phyloP scores from a whole-genome alignment of 1,140 invertebrate genomes.

The Anoplolepis gracilipes region DNA sequence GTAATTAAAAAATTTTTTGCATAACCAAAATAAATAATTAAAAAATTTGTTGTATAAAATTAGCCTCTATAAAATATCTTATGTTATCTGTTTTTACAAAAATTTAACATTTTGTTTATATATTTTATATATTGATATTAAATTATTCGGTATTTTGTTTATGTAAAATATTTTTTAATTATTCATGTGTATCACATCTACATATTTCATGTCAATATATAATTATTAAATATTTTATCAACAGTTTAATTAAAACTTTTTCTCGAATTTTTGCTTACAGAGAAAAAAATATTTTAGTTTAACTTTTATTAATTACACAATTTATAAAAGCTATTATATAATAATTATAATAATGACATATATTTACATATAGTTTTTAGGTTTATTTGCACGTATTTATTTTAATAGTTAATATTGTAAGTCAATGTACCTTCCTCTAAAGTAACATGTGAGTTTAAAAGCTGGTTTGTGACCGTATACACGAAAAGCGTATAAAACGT shows the following conservation, averaged over 20 bases:
- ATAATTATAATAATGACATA: background rate
- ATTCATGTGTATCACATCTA: background rate
- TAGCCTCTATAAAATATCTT: too few species aligned
- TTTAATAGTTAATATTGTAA: constrained; percentile 46
- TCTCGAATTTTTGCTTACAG: background rate
- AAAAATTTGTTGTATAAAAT: too few species aligned
- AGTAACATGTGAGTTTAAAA: constrained; percentile 3
- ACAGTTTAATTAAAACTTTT: background rate
- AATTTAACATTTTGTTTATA: too few species aligned
- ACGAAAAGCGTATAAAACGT: constrained; percentile 34
- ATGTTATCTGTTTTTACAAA: too few species aligned
- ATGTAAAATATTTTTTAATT: background rate
- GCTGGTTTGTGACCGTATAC: background rate
- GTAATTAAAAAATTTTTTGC: too few species aligned
- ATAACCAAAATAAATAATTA: too few species aligned
- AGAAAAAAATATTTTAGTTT: background rate
- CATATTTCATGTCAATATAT: background rate
- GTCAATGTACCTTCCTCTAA: constrained; percentile 3
- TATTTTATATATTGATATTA: too few species aligned
- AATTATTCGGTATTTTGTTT: too few species aligned
- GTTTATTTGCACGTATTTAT: background rate
- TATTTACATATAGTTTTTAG: background rate
- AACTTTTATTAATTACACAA: constrained; percentile 1
- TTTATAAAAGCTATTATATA: background rate
- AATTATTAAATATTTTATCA: background rate